Conservation (phyloP, 2,888 invertebrate genomes). For the Xanthostigma xanthostigma region DNA sequence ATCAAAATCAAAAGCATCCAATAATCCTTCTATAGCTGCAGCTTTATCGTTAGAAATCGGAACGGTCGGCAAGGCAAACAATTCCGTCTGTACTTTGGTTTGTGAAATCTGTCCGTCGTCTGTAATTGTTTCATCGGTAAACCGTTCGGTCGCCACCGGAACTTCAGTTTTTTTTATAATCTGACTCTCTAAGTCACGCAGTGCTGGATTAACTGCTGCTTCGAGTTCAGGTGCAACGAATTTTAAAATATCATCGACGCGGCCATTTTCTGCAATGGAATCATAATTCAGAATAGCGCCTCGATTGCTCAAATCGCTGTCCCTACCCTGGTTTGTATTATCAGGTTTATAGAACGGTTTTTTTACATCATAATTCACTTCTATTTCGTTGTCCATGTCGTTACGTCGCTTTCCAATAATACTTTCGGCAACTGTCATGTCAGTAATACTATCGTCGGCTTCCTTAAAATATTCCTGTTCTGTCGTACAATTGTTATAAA, state of each 20-base stretch:
- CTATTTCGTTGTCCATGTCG: constrained; percentile 23
- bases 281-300: constrained; percentile 16
- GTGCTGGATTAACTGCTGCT: constrained; percentile 13
- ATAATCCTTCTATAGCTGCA: constrained; percentile 31
- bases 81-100: constrained; percentile 7
- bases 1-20: constrained; percentile 27
- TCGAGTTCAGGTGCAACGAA: constrained; percentile 23
- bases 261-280: constrained; percentile 23
- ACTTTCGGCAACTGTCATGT: constrained; percentile 18
- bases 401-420: constrained; percentile 17
- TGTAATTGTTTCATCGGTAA: background rate
- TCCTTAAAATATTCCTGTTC: constrained; percentile 34
- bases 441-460: constrained; percentile 13
- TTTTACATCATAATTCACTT: constrained; percentile 15
- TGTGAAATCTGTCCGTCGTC: constrained; percentile 4
- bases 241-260: constrained; percentile 26
- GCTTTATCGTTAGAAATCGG: constrained; percentile 26
- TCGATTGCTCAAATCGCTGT: constrained; percentile 8
- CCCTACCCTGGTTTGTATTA: constrained; percentile 9
- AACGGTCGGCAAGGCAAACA: constrained; percentile 8
- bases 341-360: constrained; percentile 6
- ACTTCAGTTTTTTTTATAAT: constrained; percentile 14
- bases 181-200: constrained; percentile 24
- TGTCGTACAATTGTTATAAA: constrained; percentile 49
- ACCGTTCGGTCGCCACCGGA: background rate